Evolutionary conservation across 1,140 invertebrate genomes (phyloP), one percentile per base, ranked within the genome.

Genomic region (Eupeodes corollae): DNA sequence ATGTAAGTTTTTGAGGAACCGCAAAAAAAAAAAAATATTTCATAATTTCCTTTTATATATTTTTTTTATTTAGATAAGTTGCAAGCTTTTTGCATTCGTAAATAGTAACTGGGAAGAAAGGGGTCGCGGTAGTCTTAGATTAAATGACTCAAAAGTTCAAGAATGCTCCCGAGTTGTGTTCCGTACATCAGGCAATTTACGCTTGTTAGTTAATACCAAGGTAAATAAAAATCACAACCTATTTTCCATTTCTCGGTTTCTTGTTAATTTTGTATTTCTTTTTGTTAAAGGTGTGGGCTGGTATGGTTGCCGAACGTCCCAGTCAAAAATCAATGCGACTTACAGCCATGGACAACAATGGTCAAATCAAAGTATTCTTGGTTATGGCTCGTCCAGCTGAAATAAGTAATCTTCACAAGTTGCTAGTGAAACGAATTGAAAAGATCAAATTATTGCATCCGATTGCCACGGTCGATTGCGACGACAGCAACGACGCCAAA

Each of bases 161-260:
- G 67, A 66, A 48, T 68, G 56, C 51, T 88, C 83, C 18, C 72
- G 90, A 40, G 71, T 93, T 5, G 87, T 96, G 3, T 88, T 92
- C 60, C 76, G 92, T 41, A 88, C 85, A 12, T 77, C 86, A 16
- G 92, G 92, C 14, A 91, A 85, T 51, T 77, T 94, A 45, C 77
- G 90, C 51, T 79, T 97, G 43, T 81, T 95, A 56, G 73, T 98
- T 13, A 98, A 97, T 68, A 94, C 92, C 19, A 94, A 94, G 73
- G 80, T 85, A 60, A 58, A 40, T 43, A 2, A 44, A 9, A 44
- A 44, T 42, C 32, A 44, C 31, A 37, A 40, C 33, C n/a, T 44
- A 42, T 52, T 14, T 50, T 44, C 30, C 39, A 41, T 40, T 35
- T 40, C 37, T 14, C 18, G 19, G 43, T 49, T 44, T 33, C 33